Conservation (phyloP, 2,113 vertebrate species). For the Stegastes partitus region DNA sequence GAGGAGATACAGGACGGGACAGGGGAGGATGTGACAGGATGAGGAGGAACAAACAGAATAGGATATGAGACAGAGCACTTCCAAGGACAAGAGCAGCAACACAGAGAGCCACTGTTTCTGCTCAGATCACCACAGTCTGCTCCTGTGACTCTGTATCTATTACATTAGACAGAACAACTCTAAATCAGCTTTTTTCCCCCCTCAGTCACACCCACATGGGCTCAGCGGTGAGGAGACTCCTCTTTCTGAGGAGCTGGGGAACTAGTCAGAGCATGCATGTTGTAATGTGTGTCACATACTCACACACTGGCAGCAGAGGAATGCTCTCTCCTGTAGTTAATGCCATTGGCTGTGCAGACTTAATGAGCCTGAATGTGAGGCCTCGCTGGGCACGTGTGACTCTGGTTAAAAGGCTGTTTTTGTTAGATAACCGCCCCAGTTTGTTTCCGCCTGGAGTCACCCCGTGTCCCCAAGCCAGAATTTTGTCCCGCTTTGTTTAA, state of each 20-base stretch:
- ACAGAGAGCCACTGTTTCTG: constrained; percentile 23
- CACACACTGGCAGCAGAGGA: constrained; percentile 37
- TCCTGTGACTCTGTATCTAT: background rate
- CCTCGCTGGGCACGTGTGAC: constrained; percentile 27
- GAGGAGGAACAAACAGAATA: background rate
- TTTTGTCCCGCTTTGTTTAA: constrained; percentile 40
- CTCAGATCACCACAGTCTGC: background rate
- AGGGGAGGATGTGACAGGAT: constrained; percentile 12
- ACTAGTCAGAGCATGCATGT: constrained; percentile 69
- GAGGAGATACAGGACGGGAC: constrained; percentile 6
- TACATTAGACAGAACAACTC: background rate
- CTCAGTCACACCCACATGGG: constrained; percentile 47
- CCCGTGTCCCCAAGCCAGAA: constrained; percentile 33
- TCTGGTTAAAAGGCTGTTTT: constrained; percentile 47
- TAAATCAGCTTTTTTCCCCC: background rate
- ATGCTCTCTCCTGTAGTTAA: constrained; percentile 43
- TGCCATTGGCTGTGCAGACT: constrained; percentile 34
- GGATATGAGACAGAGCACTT: constrained; percentile 1
- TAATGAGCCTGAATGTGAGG: constrained; percentile 47
- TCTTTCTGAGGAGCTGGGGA: constrained; percentile 11
- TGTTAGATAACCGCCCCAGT: constrained; percentile 73
- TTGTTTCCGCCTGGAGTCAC: constrained; percentile 57
- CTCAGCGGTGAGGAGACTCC: background rate
- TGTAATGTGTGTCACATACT: constrained; percentile 26
- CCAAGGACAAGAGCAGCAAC: background rate